Evolutionary conservation across 2,888 invertebrate species (phyloP).

Genomic region (Lepidochrysops patricia): DNA sequence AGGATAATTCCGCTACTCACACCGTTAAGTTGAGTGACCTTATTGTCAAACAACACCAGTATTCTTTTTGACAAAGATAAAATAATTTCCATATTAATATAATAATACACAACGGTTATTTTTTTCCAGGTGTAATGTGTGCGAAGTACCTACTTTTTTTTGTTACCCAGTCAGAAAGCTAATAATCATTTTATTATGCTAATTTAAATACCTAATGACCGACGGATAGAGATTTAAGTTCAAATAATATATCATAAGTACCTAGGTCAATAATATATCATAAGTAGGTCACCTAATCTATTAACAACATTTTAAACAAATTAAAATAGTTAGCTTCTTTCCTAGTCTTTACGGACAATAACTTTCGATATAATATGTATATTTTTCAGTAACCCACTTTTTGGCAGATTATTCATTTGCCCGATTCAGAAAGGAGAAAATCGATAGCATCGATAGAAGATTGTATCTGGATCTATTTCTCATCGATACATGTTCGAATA

Average conservation of each 20-base stretch:
- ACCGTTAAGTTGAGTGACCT: background rate
- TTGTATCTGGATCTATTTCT: background rate
- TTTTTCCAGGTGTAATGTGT: too few relatives aligned
- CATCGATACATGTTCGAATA: background rate
- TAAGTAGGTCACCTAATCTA: too few relatives aligned
- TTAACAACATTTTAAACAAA: too few relatives aligned
- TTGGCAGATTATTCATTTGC: background rate
- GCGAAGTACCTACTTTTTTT: too few relatives aligned
- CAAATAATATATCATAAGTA: too few relatives aligned
- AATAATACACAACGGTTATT: too few relatives aligned
- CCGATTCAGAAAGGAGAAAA: background rate
- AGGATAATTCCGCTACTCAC: background rate
- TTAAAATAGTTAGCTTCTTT: too few relatives aligned
- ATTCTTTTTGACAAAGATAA: too few relatives aligned
- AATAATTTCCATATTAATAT: background rate
- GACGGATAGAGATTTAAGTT: background rate
- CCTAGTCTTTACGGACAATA: too few relatives aligned
- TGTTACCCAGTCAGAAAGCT: background rate
- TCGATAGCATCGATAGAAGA: background rate
- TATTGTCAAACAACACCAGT: background rate
- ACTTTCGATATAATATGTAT: too few relatives aligned
- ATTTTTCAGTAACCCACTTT: background rate
- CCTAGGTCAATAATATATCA: too few relatives aligned
- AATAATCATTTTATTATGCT: background rate
- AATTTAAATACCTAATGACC: background rate